Percentiles rank a stretch among this genome's conserved stretches.
These are phyloP conservation scores for Aplysia californica DNA, from an alignment of 1,140 invertebrate species.

Conservation along the genomic window DNA sequence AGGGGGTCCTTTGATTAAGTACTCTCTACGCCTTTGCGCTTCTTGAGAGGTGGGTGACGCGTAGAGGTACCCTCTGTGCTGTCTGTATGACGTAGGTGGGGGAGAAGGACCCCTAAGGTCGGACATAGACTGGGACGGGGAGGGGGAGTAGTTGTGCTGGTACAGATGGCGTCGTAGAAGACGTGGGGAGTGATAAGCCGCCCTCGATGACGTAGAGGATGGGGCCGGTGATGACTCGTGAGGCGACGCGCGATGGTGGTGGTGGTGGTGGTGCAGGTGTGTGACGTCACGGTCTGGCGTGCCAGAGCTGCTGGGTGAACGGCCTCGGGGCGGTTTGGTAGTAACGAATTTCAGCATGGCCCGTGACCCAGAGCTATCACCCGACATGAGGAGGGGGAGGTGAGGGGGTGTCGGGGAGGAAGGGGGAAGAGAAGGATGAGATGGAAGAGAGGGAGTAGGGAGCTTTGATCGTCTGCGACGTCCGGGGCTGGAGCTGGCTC, in stretches of 20 bases:
- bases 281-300: slow-evolving; percentile 6
- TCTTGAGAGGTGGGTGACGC: neutral
- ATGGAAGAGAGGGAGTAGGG: too few relatives aligned
- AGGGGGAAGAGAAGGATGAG: too few relatives aligned
- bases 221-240: too few relatives aligned
- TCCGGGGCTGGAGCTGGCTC: too few relatives aligned
- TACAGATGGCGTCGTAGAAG: neutral
- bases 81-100: neutral
- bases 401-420: too few relatives aligned
- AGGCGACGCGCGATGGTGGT: neutral
- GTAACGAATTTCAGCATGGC: slow-evolving; percentile 34
- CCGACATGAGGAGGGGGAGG: too few relatives aligned
- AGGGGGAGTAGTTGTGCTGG: neutral
- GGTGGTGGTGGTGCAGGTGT: neutral
- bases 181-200: neutral
- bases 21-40: neutral
- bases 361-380: neutral
- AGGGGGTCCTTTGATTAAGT: neutral
- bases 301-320: slow-evolving; percentile 16
- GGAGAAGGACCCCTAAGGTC: neutral
- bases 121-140: neutral
- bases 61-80: too few relatives aligned
- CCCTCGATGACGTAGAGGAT: neutral
- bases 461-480: too few relatives aligned
- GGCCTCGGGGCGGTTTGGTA: slow-evolving; percentile 27